Base-by-base conservation (phyloP, 2,113 vertebrate genomes). In the Lepisosteus oculatus region DNA sequence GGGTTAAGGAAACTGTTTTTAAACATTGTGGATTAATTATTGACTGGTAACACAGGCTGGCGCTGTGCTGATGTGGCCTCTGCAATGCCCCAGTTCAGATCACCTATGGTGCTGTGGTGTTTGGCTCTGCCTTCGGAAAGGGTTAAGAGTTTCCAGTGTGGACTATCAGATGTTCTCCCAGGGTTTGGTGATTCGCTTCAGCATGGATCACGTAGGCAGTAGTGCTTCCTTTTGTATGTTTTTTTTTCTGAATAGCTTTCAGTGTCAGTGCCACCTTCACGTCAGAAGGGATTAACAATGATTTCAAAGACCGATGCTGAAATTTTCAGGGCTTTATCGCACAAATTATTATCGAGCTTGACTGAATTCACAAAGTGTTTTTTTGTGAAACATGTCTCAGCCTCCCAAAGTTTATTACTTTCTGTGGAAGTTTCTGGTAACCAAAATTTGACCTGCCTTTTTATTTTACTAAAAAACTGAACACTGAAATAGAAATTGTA, bases 301-400 rank as follows among this genome's bases (percentile, higher is more conserved):
- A 65, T 56, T 71, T 74, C 68, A 43, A 8, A 74, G 74, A 67
- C 29, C 70, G 55, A 44, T 51, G 13, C 69, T 73, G 62, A 75
- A 67, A 65, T 67, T 54, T 70, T 61, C 67, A 54, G 55, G 57
- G 13, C 8, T 42, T 76, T 61, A 65, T 65, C 62, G 29, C 29
- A 29, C 29, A 1, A 15, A 17, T 14, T 64, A 14, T 8, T 70
- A 63, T 74, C 69, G 69, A 68, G 76, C 77, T 74, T 66, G 71
- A 9, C 41, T 51, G 15, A 69, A 14, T 74, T 74, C 59, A 70
- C 74, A 78, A 78, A 85, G 78, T 47, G 64, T 71, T 79, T 75
- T 76, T 80, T 77, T 64, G 72, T 7, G 15, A 14, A 67, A 45
- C 69, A 67, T 29, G 6, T 76, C 70, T 17, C 15, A 61, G 15